Evolutionary conservation across 1,140 invertebrate genomes (phyloP), one percentile per base, ranked within the genome.

Genomic region (Hyphantria cunea): DNA sequence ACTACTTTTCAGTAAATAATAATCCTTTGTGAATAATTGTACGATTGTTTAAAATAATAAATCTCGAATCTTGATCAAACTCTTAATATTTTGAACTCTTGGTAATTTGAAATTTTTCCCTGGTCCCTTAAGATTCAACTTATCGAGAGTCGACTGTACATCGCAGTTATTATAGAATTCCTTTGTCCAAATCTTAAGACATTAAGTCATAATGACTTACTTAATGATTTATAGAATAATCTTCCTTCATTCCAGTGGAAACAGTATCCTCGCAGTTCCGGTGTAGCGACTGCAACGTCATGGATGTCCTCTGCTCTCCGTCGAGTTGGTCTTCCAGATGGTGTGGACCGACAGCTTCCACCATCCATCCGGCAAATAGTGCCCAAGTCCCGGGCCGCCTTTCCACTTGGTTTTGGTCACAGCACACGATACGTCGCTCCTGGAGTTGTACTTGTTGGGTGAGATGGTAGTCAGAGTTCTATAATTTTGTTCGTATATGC

Each of bases 391-490:
- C 91, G 98, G 13, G 98, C 97, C 25, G 94, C 94, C 6, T 99
- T 99, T 91, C 98, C 98, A 0, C 91, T 99, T 6, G 95, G 95
- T 15, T 96, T 99, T 78, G 95, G 96, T 0, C 98, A 99, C 89
- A 94, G 97, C 17, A 94, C 95, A 0, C 93, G 94, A 66, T 99
- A 99, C 89, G 94, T 97, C 0, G 92, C 91, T 32, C 80, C 79
- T 0, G 78, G 79, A 0, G 82, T 85, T 6, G 80, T 68, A 0
- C 72, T 88, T 2, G 52, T 88, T 11, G 85, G 85, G 83, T 86
- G 52, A 67, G 53, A 34, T 10, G 3, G 17, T 25, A 25, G 17
- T 25, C 17, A 25, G 17, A 25, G 17, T 33, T 13, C 7, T 14
- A 44, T 44, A 6, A 12, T 14, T 3, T 3, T 11, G 41, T 6